Base-by-base conservation (phyloP, 2,888 invertebrate genomes). In the Apamea crenata region DNA sequence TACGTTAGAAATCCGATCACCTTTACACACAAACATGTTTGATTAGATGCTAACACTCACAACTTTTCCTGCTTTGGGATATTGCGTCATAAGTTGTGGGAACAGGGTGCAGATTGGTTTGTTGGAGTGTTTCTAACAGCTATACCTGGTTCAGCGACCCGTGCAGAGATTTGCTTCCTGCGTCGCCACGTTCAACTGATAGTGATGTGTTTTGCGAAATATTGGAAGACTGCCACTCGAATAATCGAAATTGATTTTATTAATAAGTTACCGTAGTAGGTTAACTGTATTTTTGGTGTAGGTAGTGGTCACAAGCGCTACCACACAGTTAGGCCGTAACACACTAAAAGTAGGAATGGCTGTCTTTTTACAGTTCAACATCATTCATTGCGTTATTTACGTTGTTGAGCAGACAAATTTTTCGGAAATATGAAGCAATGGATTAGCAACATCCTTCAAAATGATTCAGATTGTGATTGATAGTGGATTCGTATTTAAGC, bases 61-160 rank as follows among this genome's bases (percentile, higher is more conserved):
- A 89, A 74, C 65, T 78, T 69, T 4, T 29, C 8, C 5, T 5
- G n/a, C 25, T 29, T 36, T 61, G 74, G 71, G 47, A 91, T 79
- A 87, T 72, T 90, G 65, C 44, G 78, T 61, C 87, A 67, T 92
- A 86, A 16, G 0, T 0, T 4, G 6, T 69, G 7, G 47, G 1
- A 0, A 77, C 91, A 93, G 75, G 88, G 91, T 90, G 32, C 36
- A 68, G 67, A 90, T 90, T 93, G 2, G 72, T 59, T 80, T 88
- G 87, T 21, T 21, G 18, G 7, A 21, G 25, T 29, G 67, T 85
- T 89, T 92, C 93, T 94, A 93, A 93, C 92, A 92, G 91, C 93
- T 84, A 91, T 91, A 86, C 90, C 80, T 91, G 91, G 95, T 94
- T 95, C 95, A 93, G 88, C 91, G 94, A 95, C 94, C 95, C 89